Base-by-base conservation (phyloP, 2,888 invertebrate species). In the Yponomeuta plumbellus region DNA sequence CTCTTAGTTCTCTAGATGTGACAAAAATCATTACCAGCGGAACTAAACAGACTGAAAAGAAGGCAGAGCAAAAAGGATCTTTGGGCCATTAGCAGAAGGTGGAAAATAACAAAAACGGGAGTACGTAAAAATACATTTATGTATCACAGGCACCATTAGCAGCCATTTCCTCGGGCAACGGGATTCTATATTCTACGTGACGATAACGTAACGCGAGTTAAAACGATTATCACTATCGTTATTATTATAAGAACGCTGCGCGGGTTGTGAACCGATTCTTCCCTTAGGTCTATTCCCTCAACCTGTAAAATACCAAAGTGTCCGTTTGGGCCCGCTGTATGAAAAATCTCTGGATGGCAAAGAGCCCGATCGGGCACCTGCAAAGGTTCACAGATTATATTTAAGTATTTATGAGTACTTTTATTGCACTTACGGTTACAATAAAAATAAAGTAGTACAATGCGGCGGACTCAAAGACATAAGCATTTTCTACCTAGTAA, bases 111-210 rank as follows among this genome's bases (percentile, higher is more conserved):
- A 52, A 52, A 52, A 52, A 52, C 44, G 44, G 17, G 13, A 52
- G 44, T 52, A 52, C 44, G 5, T 52, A 52, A 52, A 52, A 52
- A 52, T 52, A 52, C 44, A 52, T 52, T 52, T 52, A 52, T 52
- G 44, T 59, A 52, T 17, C 44, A 52, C 44, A 52, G 62, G 23
- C n/a, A 26, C 64, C 56, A 44, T 64, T 64, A 64, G 56, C 17
- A 52, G 21, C 40, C 57, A 26, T 65, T 65, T 65, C 57, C 65
- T 23, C 34, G 17, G 65, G 23, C 23, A 39, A 22, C n/a, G 34
- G 65, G 21, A 65, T 75, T 68, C 72, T 69, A 82, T 80, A 78
- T 80, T 78, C 76, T 82, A 82, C 82, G 82, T 82, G 82, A 77
- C 74, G 73, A 72, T 76, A 76, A 76, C 74, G 71, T 21, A 65